phyloP scores from a whole-genome alignment of 1,140 invertebrate species.

The Trichomalopsis sarcophagae region DNA sequence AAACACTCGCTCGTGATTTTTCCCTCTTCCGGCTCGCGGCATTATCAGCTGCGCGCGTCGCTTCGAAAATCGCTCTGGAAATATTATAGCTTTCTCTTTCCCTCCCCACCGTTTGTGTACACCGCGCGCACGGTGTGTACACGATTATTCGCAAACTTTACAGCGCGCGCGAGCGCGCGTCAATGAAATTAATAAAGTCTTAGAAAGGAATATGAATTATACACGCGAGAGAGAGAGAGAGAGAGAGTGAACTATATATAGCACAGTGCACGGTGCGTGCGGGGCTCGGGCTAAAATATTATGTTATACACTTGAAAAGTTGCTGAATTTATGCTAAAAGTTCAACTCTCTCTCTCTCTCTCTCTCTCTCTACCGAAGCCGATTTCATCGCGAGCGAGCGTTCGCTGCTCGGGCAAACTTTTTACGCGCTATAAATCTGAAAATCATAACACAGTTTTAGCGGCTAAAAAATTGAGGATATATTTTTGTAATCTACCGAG shows the following conservation, averaged over 20 bases:
- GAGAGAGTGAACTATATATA: no score
- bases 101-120: no score
- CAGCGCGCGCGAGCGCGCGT: neutral
- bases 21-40: no score
- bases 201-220: neutral
- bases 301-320: constrained; percentile 30
- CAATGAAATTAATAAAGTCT: constrained; percentile 35
- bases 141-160: no score
- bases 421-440: constrained; percentile 29
- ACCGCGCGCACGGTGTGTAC: no score
- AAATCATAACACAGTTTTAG: constrained; percentile 39
- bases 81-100: no score
- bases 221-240: neutral
- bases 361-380: neutral
- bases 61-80: no score
- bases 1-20: no score
- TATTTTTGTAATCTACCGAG: constrained; percentile 12
- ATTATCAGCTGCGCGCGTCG: no score
- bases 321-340: constrained; percentile 25
- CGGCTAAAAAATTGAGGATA: constrained; percentile 7
- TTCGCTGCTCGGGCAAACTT: neutral
- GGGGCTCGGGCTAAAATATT: constrained; percentile 3
- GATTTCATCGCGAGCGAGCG: constrained; percentile 11
- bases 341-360: neutral
- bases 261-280: neutral